Conservation (phyloP, 2,113 vertebrate species). For the Cephalophus harveyi region DNA sequence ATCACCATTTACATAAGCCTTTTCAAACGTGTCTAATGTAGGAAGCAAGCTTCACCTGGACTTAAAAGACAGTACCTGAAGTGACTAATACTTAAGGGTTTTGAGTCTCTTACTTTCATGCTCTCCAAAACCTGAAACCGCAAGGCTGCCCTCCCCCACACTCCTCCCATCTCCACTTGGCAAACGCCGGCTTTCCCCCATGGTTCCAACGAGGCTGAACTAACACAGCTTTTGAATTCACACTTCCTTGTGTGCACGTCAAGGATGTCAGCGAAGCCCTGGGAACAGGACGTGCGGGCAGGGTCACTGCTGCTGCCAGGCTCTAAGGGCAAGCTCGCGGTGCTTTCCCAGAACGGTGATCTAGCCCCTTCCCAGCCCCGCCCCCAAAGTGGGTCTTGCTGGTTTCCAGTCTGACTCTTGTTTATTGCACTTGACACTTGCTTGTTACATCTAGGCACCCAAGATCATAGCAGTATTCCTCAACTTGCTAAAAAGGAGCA, state of each 20-base stretch:
- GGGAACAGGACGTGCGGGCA: not conserved
- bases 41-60: not conserved
- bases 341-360: not conserved
- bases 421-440: not conserved
- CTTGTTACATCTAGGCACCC: not conserved
- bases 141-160: not conserved
- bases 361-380: not conserved
- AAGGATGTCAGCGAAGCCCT: not conserved
- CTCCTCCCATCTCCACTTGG: not conserved
- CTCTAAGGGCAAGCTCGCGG: not conserved
- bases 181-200: not conserved
- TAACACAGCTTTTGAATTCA: constrained; percentile 31
- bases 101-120: not conserved
- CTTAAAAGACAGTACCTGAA: not conserved
- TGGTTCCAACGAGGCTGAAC: constrained; percentile 31
- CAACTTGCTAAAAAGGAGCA: not conserved
- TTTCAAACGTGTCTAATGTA: not conserved
- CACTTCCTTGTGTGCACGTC: not conserved
- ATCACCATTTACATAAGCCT: not conserved
- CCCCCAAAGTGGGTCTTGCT: not conserved
- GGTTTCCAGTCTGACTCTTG: not conserved
- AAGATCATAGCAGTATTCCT: not conserved
- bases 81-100: not conserved
- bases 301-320: not conserved
- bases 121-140: not conserved